Base-by-base conservation (phyloP, 1,140 invertebrate genomes). In the Ruditapes philippinarum region DNA sequence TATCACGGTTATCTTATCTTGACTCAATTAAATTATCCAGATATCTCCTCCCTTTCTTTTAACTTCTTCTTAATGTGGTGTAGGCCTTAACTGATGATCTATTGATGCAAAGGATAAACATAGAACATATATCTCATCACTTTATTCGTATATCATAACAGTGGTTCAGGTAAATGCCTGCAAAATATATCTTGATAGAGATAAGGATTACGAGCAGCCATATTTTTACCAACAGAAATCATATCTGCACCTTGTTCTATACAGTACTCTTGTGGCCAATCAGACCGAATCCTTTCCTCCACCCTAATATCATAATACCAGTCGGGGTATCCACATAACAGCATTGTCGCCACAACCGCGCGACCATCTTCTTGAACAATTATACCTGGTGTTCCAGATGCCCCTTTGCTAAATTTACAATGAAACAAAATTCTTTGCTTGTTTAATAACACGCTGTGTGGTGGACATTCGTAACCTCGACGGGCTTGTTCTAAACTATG, bases 271-370 rank as follows among this genome's bases (percentile, higher is more conserved):
- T 79, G 17, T 25, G 19, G 40, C 74, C 74, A 79, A 28, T 28
- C 12, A 7, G 40, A 11, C 28, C 25, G 38, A 28, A 79, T 17
- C 5, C 14, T 45, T n/a, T 1, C 1, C 1, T 51, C 25, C 17
- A 25, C 38, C 25, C 28, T 51, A 4, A 5, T 22, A 49, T 25
- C n/a, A 51, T 79, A 79, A 31, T 79, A 79, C 74, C 74, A 79
- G 42, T 79, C 42, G 7, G 74, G 74, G 31, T 79, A 79, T n/a
- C 74, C 74, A 51, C 45, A 42, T 51, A 79, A 79, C 74, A 79
- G 31, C 74, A 79, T 79, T 45, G 74, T 79, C 22, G 51, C 74
- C 19, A 79, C 74, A 17, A 79, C 5, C 14, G 51, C 74, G 14
- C 19, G 5, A 31, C 31, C 45, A 14, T 79, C 31, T 31, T 45